Conservation (phyloP, 2,797 vertebrate genomes). For the Craterocephalus amniculus region DNA sequence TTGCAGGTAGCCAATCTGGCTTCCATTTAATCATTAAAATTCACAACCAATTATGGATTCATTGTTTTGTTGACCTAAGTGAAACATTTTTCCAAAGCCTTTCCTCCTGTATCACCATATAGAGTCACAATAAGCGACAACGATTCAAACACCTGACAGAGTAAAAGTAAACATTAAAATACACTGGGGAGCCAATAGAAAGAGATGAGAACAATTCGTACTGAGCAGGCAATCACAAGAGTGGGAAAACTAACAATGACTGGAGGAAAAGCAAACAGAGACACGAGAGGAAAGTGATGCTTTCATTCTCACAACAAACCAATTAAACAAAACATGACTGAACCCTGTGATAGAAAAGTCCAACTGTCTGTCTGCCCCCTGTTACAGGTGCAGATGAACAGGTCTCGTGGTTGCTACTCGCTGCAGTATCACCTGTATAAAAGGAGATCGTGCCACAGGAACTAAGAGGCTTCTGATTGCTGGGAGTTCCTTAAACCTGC, state of each 20-base stretch:
- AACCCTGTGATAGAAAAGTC: background rate
- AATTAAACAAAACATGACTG: background rate
- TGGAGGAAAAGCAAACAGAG: background rate
- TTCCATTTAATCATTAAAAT: too few species aligned
- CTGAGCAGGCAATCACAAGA: background rate
- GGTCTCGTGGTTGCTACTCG: background rate
- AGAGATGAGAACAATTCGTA: background rate
- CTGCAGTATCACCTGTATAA: conserved; percentile 30
- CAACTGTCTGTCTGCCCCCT: background rate
- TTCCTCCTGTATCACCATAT: too few species aligned
- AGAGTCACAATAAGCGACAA: background rate
- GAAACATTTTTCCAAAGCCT: too few species aligned
- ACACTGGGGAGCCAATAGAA: background rate
- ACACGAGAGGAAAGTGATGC: background rate
- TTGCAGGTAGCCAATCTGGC: too few species aligned
- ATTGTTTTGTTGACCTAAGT: too few species aligned
- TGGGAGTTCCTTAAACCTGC: conserved; percentile 7
- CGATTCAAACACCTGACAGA: background rate
- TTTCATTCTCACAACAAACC: background rate
- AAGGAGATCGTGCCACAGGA: conserved; percentile 13
- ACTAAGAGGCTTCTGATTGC: conserved; percentile 10
- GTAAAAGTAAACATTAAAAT: background rate
- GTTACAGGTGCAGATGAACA: background rate
- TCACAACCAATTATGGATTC: too few species aligned
- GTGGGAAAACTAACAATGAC: conserved; percentile 1